These are phyloP conservation scores for Chiridota heheva DNA, from an alignment of 35 echinoderm and acorn worm species.

Conservation along the genomic window DNA sequence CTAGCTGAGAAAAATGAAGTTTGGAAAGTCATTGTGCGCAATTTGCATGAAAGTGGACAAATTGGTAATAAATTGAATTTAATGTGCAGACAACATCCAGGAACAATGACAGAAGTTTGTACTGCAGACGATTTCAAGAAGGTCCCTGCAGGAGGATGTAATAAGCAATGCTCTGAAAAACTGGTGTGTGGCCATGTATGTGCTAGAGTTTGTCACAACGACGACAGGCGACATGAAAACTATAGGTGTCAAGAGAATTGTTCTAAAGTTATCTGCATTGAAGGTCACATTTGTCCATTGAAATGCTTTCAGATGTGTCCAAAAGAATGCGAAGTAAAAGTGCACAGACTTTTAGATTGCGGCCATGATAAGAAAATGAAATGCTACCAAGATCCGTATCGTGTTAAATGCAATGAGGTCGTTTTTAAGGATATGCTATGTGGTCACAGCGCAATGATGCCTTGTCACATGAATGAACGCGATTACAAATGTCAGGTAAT, in stretches of 20 bases:
- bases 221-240: constrained; percentile 37
- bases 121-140: constrained; percentile 49
- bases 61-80: constrained; percentile 50
- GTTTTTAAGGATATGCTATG: constrained; percentile 16
- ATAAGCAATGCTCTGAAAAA: constrained; percentile 41
- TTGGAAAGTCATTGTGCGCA: constrained; percentile 60
- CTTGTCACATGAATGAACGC: background rate
- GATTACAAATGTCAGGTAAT: background rate
- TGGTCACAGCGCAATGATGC: constrained; percentile 19
- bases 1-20: constrained; percentile 64
- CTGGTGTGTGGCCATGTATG: constrained; percentile 81
- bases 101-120: constrained; percentile 18
- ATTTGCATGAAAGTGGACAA: background rate
- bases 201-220: constrained; percentile 52
- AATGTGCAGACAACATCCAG: constrained; percentile 76
- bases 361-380: background rate
- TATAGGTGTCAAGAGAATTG: constrained; percentile 54
- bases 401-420: background rate
- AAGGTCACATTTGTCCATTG: constrained; percentile 31
- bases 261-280: background rate
- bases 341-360: constrained; percentile 21
- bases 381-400: background rate
- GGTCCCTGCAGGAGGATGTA: constrained; percentile 72
- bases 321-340: background rate
- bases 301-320: constrained; percentile 41